Evolutionary conservation across 2,113 vertebrate species (phyloP), one percentile per base, ranked within the genome.

Genomic region (Miniopterus natalensis): DNA sequence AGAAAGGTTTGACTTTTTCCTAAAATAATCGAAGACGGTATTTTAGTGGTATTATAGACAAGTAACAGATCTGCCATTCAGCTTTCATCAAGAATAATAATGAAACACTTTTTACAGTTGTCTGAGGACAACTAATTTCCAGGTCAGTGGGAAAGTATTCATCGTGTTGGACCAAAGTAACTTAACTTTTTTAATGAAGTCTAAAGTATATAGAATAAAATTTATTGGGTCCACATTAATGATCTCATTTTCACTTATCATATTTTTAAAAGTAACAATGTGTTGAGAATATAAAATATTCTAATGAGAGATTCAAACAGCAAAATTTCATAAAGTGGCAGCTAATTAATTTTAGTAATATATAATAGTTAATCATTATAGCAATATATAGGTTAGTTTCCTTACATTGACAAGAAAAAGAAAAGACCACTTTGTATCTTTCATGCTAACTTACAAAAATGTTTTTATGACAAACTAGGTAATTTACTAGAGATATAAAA

Each of bases 401-500:
- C n/a, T 78, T 83, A 74, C 14, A 66, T n/a, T 93, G 36, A 74
- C 65, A 95, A 71, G 42, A 47, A 13, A 92, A 11, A 51, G 53
- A 90, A 92, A 53, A 83, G 47, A 90, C 0, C 0, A 40, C 31
- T 95, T 71, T 53, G 66, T 40, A 51, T 57, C 31, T 91, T 95
- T 51, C 63, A 78, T 75, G 8, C 73, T 95, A 83, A 77, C 36
- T 42, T 88, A 95, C 17, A 88, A 31, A 97, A 96, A 88, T 0
- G 0, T 63, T 88, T 65, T 70, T 65, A 91, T 18, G 59, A 42
- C 42, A 97, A 94, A 73, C 1, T 23, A 11, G 53, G 70, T 74
- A 47, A 85, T 95, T 97, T 84, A 94, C n/a, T 49, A 11, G 0
- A 89, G 51, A 45, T 68, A 59, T 23, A 86, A 93, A 93, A 86